Percentiles rank a stretch among this genome's conserved stretches.
Conservation (phyloP, 2,888 invertebrate genomes). For the Brenthis hecate region DNA sequence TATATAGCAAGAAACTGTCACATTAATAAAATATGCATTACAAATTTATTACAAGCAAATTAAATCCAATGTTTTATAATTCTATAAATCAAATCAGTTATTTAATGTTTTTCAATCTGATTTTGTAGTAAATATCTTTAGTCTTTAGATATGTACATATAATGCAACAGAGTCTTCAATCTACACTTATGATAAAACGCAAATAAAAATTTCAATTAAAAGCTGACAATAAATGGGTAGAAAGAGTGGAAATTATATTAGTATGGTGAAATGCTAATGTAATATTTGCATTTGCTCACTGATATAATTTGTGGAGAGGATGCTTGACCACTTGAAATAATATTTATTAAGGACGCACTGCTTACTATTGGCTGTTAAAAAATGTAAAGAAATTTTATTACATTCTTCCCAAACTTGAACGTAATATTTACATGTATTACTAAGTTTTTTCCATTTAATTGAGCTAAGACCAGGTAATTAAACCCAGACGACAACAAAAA, state of each 20-base stretch:
- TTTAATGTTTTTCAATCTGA: too few species aligned
- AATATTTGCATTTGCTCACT: slow-evolving; percentile 67
- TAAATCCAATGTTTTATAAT: not conserved
- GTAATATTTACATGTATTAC: not conserved
- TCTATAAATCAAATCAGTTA: not conserved
- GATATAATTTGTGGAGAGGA: slow-evolving; percentile 74
- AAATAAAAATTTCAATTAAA: slow-evolving; percentile 32
- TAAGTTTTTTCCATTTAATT: too few species aligned
- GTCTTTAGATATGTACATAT: too few species aligned
- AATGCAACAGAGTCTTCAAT: slow-evolving; percentile 12
- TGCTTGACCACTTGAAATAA: slow-evolving; percentile 78
- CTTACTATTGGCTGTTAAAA: slow-evolving; percentile 73
- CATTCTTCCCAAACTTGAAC: not conserved
- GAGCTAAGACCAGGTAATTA: too few species aligned
- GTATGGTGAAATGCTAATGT: slow-evolving; percentile 49
- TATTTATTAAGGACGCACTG: slow-evolving; percentile 79
- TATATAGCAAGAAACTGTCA: slow-evolving; percentile 20
- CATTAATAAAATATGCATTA: not conserved
- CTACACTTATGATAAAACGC: slow-evolving; percentile 17
- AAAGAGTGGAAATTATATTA: slow-evolving; percentile 44
- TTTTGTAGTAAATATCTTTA: too few species aligned
- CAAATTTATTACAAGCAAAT: not conserved
- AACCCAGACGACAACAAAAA: too few species aligned
- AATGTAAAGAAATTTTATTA: slow-evolving; percentile 42
- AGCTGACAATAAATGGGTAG: slow-evolving; percentile 37